Base-by-base conservation (phyloP, 2,797 vertebrate genomes). In the Cuniculus paca region DNA sequence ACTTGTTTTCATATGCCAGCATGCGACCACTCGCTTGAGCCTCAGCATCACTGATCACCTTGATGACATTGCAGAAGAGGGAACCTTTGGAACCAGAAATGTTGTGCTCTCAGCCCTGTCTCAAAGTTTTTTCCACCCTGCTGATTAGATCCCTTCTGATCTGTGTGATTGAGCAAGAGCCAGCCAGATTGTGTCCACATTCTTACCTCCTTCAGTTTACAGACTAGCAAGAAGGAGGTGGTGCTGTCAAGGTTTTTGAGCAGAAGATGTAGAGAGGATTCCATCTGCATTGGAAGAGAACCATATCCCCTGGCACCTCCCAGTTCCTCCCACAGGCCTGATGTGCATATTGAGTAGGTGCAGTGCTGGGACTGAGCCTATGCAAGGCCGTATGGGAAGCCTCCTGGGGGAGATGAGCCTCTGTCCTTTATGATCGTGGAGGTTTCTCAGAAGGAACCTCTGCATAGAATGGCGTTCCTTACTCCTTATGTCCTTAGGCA, bases 241-340 rank as follows among this genome's bases (percentile, higher is more conserved):
- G 16, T 2, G 7, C 13, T 50, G 17, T 93, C 39, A 60, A 96
- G 89, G 79, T 58, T 87, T 82, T 74, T 93, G 75, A 91, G 52
- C 89, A 89, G 68, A n/a, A 92, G 75, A 65, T 42, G 8, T 58
- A 91, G 75, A 80, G 85, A 58, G 4, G 22, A 58, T 14, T 14
- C 39, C 58, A 2, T 82, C 65, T 87, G 48, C 52, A 20, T 70
- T 50, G 54, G 31, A 3, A 58, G 9, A 42, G 45, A 28, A 65
- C 75, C 58, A 36, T 48, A 0, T 48, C 34, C 42, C 20, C 4
- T n/a, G 60, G 16, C 61, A 54, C 68, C 31, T 89, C 61, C 11
- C 8, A 16, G 5, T 92, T 82, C 8, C n/a, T 94, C 52, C 61
- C 52, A 78, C 86, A 92, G 50, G 34, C 45, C 90, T 68, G 50